Evolutionary conservation across 2,113 vertebrate species (phyloP), one percentile per base, ranked within the genome.

Genomic region (Oophaga pumilio): DNA sequence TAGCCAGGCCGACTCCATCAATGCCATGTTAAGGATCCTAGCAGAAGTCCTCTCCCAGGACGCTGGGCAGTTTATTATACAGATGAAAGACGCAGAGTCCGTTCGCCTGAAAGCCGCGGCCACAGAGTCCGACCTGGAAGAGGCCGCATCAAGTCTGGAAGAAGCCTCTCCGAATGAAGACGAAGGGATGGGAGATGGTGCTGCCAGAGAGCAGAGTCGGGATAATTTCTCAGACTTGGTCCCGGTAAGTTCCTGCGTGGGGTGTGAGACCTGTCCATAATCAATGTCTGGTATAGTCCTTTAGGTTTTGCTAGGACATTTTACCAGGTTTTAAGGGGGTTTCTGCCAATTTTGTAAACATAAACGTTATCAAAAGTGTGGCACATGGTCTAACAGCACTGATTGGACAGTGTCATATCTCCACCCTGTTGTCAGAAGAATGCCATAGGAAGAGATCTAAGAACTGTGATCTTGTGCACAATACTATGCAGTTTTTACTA

Each of bases 181-280:
- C 57, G 95, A 94, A 77, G 96, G 92, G 73, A 93, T 92, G 90
- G 94, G 95, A 33, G 94, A 93, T 87, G 66, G 83, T 76, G 91
- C 91, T 14, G 89, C 22, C 14, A 94, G 94, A 83, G 91, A 90
- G 87, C 94, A 94, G 90, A 92, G 91, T 66, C 93, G 94, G 50
- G 89, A 88, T 5, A 96, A 97, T 6, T 28, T 97, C 91, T 97
- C 96, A 0, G 98, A 98, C 91, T 93, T 99, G 2, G 92, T 97
- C 89, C 98, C 98, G 62, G 98, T 99, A 92, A 96, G 97, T 95
- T 28, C 57, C 84, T 90, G 62, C 3, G 6, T 74, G 71, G 8
- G 13, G 24, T 68, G 1, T 28, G 20, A 76, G 20, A 76, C 74
- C 20, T 43, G 0, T 11, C 33, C 33, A 43, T 43, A 43, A n/a